phyloP scores from a whole-genome alignment of 2,888 invertebrate species.

The Rutpela maculata region DNA sequence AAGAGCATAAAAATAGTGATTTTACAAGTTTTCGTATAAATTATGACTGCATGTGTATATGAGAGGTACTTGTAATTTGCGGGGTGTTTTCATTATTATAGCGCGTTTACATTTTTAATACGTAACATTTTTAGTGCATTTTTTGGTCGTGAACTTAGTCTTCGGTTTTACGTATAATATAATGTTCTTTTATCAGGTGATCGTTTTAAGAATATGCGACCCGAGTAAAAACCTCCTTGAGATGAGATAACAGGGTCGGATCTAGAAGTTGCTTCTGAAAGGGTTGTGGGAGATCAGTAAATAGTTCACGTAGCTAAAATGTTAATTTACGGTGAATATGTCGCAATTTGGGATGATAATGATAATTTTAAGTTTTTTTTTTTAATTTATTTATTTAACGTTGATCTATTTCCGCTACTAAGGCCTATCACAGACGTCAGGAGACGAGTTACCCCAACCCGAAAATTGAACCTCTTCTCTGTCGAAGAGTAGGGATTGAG shows the following conservation, averaged over 20 bases:
- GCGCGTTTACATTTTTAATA: not conserved
- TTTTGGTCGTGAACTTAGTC: not conserved
- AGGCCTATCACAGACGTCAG: too few relatives aligned
- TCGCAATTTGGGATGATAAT: too few relatives aligned
- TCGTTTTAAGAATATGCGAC: not conserved
- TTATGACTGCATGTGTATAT: not conserved
- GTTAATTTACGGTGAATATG: too few relatives aligned
- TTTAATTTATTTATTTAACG: too few relatives aligned
- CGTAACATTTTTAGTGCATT: not conserved
- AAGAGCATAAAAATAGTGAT: not conserved
- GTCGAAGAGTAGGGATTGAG: too few relatives aligned
- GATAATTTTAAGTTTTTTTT: too few relatives aligned
- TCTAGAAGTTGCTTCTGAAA: too few relatives aligned
- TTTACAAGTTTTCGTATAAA: not conserved
- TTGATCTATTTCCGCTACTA: too few relatives aligned
- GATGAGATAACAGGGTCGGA: not conserved
- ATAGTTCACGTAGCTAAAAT: too few relatives aligned
- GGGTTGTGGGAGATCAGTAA: too few relatives aligned
- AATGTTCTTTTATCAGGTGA: not conserved
- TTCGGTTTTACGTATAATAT: not conserved
- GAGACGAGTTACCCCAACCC: too few relatives aligned
- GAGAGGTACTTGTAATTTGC: not conserved
- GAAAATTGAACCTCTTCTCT: too few relatives aligned
- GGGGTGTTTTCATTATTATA: not conserved
- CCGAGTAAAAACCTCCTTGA: not conserved